phyloP scores from a whole-genome alignment of 2,113 vertebrate genomes.

The Hystrix cristata region DNA sequence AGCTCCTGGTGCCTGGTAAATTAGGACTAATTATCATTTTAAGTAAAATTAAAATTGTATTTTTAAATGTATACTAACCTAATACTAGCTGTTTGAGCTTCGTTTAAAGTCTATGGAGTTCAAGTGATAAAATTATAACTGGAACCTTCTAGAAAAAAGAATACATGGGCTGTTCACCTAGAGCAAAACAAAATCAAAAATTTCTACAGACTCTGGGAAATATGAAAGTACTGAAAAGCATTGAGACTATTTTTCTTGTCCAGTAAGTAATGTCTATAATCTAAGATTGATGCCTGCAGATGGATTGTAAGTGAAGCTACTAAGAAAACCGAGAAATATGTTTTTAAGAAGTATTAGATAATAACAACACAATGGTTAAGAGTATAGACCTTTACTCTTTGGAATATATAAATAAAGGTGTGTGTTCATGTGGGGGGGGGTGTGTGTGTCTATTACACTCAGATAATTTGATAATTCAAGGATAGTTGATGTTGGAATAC shows the following conservation, averaged over 20 bases:
- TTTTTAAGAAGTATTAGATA: neutral
- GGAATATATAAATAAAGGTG: neutral
- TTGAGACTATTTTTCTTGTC: neutral
- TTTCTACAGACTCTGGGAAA: neutral
- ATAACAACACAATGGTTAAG: neutral
- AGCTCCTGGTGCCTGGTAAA: neutral
- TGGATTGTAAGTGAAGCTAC: neutral
- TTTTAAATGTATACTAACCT: neutral
- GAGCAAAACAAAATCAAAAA: neutral
- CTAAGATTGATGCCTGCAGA: neutral
- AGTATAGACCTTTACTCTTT: neutral
- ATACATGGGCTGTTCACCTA: neutral
- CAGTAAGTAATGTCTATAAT: neutral
- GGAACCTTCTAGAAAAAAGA: neutral
- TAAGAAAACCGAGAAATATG: neutral
- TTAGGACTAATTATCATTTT: constrained; percentile 32
- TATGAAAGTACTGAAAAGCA: neutral
- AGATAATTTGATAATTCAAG: neutral
- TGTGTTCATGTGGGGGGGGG: too few relatives aligned
- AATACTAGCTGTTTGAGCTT: neutral
- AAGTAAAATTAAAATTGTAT: constrained; percentile 16
- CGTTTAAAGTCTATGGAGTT: neutral
- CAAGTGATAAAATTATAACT: constrained; percentile 22
- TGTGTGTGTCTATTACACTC: neutral
- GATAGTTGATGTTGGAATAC: neutral